Evolutionary conservation across 2,113 vertebrate species (phyloP).

Genomic region (Thamnophis sirtalis): DNA sequence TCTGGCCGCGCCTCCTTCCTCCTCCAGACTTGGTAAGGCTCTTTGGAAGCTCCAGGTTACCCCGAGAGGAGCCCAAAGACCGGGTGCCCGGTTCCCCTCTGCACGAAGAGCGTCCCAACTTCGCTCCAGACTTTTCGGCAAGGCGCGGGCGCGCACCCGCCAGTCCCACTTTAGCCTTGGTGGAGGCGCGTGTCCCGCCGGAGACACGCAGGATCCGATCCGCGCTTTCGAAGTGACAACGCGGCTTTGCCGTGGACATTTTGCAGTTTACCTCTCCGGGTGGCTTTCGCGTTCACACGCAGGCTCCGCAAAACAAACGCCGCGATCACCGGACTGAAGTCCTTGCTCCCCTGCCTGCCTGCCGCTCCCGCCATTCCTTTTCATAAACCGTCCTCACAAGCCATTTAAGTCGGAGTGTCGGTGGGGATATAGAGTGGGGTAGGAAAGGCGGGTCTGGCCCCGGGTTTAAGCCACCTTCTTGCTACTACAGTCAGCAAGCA

Average conservation of each 20-base stretch:
- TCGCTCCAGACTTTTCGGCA: too few species aligned
- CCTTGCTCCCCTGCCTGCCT: constrained; percentile 49
- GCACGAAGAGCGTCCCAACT: constrained; percentile 37
- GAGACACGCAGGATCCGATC: constrained; percentile 26
- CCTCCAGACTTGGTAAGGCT: background rate
- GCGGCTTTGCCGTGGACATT: constrained; percentile 51
- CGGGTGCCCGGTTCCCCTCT: background rate
- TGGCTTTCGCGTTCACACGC: constrained; percentile 64
- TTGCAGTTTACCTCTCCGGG: constrained; percentile 60
- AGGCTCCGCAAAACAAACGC: constrained; percentile 69
- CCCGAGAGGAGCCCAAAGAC: background rate
- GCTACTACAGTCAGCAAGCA: constrained; percentile 44
- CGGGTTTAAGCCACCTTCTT: background rate
- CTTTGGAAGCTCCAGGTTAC: background rate
- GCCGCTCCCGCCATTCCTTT: background rate
- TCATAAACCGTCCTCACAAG: background rate
- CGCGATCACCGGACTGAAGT: constrained; percentile 60
- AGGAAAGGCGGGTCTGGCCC: constrained; percentile 30
- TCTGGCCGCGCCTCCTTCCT: background rate
- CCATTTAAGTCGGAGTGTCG: constrained; percentile 49
- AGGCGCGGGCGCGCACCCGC: background rate
- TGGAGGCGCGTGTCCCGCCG: background rate
- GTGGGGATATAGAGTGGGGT: constrained; percentile 40
- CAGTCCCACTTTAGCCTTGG: too few species aligned
- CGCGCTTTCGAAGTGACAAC: constrained; percentile 43